Evolutionary conservation across 2,113 vertebrate genomes (phyloP), one percentile per base, ranked within the genome.

Genomic region (Rhodinocichla rosea): DNA sequence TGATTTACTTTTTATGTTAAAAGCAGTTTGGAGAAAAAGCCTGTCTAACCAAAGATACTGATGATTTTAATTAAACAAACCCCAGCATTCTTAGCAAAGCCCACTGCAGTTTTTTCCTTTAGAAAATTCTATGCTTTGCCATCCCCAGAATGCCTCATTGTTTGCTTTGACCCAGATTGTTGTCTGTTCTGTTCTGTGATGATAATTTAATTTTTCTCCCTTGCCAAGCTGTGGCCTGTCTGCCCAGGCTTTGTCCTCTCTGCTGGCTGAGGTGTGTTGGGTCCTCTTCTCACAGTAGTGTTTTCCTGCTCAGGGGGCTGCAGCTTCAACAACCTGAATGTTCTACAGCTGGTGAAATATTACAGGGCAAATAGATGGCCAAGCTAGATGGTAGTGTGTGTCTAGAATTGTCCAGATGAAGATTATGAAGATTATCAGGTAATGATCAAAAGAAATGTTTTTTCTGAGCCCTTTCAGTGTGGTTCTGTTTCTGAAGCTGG

Each of bases 191-290:
- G 8, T 50, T 93, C n/a, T 62, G 20, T 22, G 53, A 17, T 7
- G 10, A 57, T 73, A 55, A 53, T 65, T 82, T 65, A 42, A 20
- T 80, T 79, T 82, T 95, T 60, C n/a, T 87, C 33, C 27, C 45
- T 52, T 42, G 30, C 22, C 15, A 32, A 71, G 17, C 68, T 86
- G 8, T 87, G 65, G 2, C 32, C n/a, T 73, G 9, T 65, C 27
- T 86, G 47, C 15, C 6, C 67, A n/a, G 30, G 21, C 4, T 1
- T 28, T 56, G 55, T 35, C 19, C 35, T 88, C 32, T 49, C 33
- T 57, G 32, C 35, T 59, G 39, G 1, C 45, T 73, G 19, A 5
- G 15, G 5, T 1, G 0, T 17, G 16, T 53, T 67, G 52, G 33
- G 65, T 74, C 4, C 8, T 24, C 59, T 45, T 67, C 27, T 65